phyloP scores from a whole-genome alignment of 2,888 invertebrate species.

The Melinaea marsaeus region DNA sequence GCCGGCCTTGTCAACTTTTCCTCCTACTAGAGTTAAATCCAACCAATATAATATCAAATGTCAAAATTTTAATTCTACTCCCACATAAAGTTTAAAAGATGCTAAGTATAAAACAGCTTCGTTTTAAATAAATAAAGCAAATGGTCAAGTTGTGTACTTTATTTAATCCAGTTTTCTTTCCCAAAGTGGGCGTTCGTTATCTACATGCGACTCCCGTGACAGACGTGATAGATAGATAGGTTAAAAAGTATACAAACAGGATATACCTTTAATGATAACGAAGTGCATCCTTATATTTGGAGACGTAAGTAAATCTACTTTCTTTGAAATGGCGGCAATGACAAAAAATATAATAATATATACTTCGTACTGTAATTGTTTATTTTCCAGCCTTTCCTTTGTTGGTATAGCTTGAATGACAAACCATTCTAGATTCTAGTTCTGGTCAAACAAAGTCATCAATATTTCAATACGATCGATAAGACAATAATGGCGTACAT shows the following conservation, averaged over 20 bases:
- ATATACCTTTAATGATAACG: constrained; percentile 63
- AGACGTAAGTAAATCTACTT: constrained; percentile 16
- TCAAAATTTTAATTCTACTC: too few relatives aligned
- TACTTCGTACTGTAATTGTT: too few relatives aligned
- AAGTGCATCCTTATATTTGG: constrained; percentile 49
- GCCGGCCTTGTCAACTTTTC: constrained; percentile 43
- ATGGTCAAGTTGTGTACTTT: background rate
- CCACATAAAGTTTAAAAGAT: too few relatives aligned
- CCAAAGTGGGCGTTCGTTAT: constrained; percentile 48
- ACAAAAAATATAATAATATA: background rate
- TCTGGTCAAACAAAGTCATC: too few relatives aligned
- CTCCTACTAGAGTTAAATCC: too few relatives aligned
- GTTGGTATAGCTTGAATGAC: constrained; percentile 15
- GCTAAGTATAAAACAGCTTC: too few relatives aligned
- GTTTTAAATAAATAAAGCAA: background rate
- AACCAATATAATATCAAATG: too few relatives aligned
- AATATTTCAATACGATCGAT: too few relatives aligned
- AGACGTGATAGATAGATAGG: constrained; percentile 68
- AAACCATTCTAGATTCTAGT: too few relatives aligned
- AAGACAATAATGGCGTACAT: background rate
- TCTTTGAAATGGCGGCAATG: background rate
- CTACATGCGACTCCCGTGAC: constrained; percentile 56
- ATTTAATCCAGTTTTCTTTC: constrained; percentile 28
- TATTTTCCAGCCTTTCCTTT: constrained; percentile 32
- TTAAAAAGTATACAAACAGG: constrained; percentile 67